Evolutionary conservation across 2,888 invertebrate genomes (phyloP).

Genomic region (Pyrgus malvae): DNA sequence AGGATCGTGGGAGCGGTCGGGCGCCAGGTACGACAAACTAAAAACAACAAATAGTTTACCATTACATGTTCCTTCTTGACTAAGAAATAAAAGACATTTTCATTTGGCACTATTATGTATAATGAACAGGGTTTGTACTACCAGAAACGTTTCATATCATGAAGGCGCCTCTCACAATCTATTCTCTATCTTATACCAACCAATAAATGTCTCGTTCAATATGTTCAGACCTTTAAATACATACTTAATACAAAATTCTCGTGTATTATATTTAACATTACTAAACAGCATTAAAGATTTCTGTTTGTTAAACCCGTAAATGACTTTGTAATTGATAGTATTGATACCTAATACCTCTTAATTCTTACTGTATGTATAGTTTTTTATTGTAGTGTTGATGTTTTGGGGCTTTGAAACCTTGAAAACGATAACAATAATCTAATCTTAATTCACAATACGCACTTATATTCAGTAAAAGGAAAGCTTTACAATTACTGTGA

Average conservation of each 20-base stretch:
- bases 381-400: too few relatives aligned
- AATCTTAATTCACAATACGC: too few relatives aligned
- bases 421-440: too few relatives aligned
- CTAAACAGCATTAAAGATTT: too few relatives aligned
- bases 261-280: too few relatives aligned
- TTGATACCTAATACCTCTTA: too few relatives aligned
- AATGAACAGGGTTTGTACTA: background rate
- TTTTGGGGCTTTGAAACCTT: too few relatives aligned
- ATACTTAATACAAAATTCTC: background rate
- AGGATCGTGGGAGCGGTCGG: conserved; percentile 54
- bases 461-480: too few relatives aligned
- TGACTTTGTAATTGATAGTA: too few relatives aligned
- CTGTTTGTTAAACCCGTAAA: too few relatives aligned
- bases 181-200: background rate
- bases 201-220: background rate
- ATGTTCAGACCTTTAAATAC: background rate
- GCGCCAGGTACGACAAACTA: conserved; percentile 43
- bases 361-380: too few relatives aligned
- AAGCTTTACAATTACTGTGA: too few relatives aligned
- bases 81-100: background rate
- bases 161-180: background rate
- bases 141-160: background rate
- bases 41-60: conserved; percentile 4
- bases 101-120: background rate
- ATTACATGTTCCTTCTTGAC: background rate